phyloP scores from a whole-genome alignment of 2,888 invertebrate genomes.

The Ochropacha duplaris region DNA sequence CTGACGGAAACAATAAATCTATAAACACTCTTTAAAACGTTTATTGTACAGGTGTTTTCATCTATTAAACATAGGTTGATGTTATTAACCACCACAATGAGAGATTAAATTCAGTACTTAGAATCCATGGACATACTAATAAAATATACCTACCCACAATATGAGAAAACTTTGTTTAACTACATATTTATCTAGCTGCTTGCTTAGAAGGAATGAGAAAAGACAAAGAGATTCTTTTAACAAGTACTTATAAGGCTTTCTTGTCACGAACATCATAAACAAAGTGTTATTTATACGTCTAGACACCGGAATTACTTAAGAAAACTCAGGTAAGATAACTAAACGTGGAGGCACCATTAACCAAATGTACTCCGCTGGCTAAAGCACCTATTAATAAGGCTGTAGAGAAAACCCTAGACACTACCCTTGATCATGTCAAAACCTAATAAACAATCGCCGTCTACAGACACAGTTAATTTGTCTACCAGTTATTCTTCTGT shows the following conservation, averaged over 20 bases:
- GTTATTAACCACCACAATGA: background rate
- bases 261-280: background rate
- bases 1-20: conserved; percentile 53
- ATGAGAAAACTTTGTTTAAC: no score
- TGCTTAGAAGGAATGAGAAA: no score
- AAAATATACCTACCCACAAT: no score
- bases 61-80: background rate
- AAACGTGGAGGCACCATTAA: conserved; percentile 5
- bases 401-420: background rate
- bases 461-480: conserved; percentile 38
- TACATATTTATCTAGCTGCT: no score
- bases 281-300: background rate
- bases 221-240: background rate
- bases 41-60: conserved; percentile 29
- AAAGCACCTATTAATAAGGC: background rate
- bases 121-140: no score
- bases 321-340: background rate
- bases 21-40: conserved; percentile 27
- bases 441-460: conserved; percentile 37
- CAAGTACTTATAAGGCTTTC: background rate
- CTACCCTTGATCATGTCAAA: conserved; percentile 30
- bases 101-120: background rate
- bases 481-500: conserved; percentile 18
- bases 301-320: background rate
- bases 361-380: conserved; percentile 7